phyloP scores from a whole-genome alignment of 2,888 invertebrate genomes.

The Andrena hattorfiana region DNA sequence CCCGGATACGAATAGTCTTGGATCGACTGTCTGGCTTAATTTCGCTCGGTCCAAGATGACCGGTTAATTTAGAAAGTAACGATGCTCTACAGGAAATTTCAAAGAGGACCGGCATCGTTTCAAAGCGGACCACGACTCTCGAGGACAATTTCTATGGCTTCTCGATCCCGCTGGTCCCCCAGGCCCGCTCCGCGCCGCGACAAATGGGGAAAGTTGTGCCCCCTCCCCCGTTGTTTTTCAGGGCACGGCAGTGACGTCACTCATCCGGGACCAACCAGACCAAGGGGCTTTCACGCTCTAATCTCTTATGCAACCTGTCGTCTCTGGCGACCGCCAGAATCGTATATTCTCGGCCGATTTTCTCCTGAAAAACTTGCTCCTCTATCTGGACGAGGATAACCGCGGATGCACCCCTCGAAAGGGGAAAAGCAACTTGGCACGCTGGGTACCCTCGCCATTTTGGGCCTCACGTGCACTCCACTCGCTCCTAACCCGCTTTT shows the following conservation, averaged over 20 bases:
- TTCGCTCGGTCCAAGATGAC: not conserved
- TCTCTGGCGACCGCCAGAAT: slow-evolving; percentile 54
- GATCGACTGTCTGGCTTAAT: not conserved
- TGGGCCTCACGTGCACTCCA: slow-evolving; percentile 21
- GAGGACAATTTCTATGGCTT: slow-evolving; percentile 5
- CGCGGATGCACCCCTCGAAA: no score
- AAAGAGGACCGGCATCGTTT: not conserved
- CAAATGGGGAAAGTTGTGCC: slow-evolving; percentile 82
- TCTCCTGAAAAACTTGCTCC: not conserved
- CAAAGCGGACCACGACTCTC: not conserved
- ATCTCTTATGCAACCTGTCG: slow-evolving; percentile 84
- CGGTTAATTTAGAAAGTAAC: not conserved
- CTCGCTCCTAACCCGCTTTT: not conserved
- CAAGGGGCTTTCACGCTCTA: slow-evolving; percentile 84
- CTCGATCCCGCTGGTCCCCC: slow-evolving; percentile 39
- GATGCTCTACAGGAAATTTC: not conserved
- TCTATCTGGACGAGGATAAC: not conserved
- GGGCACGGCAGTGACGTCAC: slow-evolving; percentile 82
- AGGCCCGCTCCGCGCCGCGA: slow-evolving; percentile 45
- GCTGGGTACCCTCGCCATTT: not conserved
- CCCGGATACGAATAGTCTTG: not conserved
- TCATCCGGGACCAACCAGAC: slow-evolving; percentile 79
- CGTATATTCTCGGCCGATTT: slow-evolving; percentile 31
- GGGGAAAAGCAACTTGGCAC: not conserved
- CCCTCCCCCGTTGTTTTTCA: slow-evolving; percentile 60